phyloP scores from a whole-genome alignment of 2,888 invertebrate species.

The Galerucella nymphaeae region DNA sequence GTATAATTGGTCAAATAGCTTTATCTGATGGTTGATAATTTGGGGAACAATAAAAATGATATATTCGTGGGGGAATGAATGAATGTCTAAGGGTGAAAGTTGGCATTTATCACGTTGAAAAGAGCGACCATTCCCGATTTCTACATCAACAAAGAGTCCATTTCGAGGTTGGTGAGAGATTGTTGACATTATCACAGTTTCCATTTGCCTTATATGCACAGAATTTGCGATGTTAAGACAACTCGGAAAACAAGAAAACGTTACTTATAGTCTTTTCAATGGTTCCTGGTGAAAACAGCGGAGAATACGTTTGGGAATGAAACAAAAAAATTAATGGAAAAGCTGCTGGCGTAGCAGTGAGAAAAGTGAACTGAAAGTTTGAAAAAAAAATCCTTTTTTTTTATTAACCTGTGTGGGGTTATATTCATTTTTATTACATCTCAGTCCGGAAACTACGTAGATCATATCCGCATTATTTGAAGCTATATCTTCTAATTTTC shows the following conservation, averaged over 20 bases:
- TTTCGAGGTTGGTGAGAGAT: conserved; percentile 32
- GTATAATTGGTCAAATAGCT: too few species aligned
- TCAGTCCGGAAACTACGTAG: too few species aligned
- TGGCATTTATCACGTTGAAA: conserved; percentile 38
- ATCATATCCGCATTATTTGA: too few species aligned
- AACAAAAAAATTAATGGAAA: not conserved
- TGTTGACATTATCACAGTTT: conserved; percentile 28
- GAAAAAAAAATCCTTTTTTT: not conserved
- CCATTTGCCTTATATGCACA: conserved; percentile 12
- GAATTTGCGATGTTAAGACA: conserved; percentile 9
- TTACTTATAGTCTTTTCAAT: conserved; percentile 3
- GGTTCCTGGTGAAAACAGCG: not conserved
- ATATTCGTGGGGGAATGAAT: conserved; percentile 38
- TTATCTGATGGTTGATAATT: conserved; percentile 4
- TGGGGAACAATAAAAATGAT: conserved; percentile 36
- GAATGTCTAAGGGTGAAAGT: conserved; percentile 14
- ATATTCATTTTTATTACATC: too few species aligned
- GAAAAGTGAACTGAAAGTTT: not conserved
- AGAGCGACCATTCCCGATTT: conserved; percentile 35
- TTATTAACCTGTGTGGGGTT: too few species aligned
- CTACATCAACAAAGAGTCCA: conserved; percentile 39
- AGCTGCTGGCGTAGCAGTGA: not conserved
- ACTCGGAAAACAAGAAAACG: conserved; percentile 4
- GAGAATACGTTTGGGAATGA: not conserved
- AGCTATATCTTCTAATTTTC: too few species aligned